Evolutionary conservation across 1,140 invertebrate species (phyloP), one percentile per base, ranked within the genome.

Genomic region (Dryas iulia): DNA sequence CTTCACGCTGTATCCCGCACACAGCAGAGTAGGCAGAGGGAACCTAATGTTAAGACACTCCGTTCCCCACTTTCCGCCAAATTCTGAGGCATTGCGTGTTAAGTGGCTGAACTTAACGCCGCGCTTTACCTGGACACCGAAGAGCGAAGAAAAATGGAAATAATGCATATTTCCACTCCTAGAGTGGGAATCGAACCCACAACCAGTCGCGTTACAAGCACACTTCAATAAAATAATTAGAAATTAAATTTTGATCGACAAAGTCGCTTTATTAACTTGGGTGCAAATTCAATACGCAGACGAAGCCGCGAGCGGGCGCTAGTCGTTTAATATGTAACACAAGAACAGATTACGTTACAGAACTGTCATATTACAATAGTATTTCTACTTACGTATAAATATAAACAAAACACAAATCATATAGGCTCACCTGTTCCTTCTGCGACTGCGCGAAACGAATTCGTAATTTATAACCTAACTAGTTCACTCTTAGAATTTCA

Each of bases 371-470:
- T 35, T 35, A 35, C 33, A 35, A 35, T 35, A 33, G n/a, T n/a
- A n/a, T n/a, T n/a, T n/a, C n/a, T n/a, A 47, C 39, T 18, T 6
- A 47, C 7, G 39, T 47, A 47, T 47, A 47, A 47, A 47, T 47
- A 47, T 47, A 39, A 39, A 39, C 35, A 39, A 39, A 39, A 39
- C 18, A 57, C 26, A 57, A 57, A 57, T n/a, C 8, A 39, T 47
- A 18, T 21, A 47, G 39, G 18, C 18, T 47, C n/a, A 47, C 39
- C 39, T 47, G 39, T 47, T 7, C 66, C 65, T 64, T 81, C 69
- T 80, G 84, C 81, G 79, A 75, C 82, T 86, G 86, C 86, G 86
- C 86, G 82, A 68, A 73, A 65, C 74, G 60, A 72, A 76, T 83
- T 86, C 85, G 78, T 84, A 76, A 80, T 63, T 78, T 77, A 82